A percentile compares a stretch with the other conserved stretches of the same genome.
phyloP scores from a whole-genome alignment of 2,797 vertebrate genomes.

The Pipistrellus pygmaeus region DNA sequence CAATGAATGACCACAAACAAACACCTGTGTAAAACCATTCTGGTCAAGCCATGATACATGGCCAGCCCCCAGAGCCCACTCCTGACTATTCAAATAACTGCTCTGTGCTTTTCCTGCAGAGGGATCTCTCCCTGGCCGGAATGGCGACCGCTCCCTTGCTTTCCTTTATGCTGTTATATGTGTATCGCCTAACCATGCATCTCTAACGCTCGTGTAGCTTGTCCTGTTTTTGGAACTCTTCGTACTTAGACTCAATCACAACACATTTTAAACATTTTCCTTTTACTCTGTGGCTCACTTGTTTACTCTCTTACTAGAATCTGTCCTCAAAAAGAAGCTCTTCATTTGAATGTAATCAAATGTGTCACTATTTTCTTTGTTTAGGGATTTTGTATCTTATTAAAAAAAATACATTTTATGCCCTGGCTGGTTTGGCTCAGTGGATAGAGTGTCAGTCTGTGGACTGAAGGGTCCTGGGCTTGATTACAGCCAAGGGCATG shows the following conservation, averaged over 20 bases:
- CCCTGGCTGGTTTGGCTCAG: no score
- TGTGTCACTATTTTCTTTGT: not conserved
- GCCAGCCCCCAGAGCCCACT: no score
- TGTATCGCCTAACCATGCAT: not conserved
- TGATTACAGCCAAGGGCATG: no score
- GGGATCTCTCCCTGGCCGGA: not conserved
- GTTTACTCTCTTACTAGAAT: not conserved
- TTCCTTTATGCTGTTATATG: not conserved
- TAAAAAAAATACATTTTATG: no score
- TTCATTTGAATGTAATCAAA: not conserved
- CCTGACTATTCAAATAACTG: not conserved
- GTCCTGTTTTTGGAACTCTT: not conserved
- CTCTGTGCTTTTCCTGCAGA: not conserved
- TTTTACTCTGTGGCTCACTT: not conserved
- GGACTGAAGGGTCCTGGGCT: no score
- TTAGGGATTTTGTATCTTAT: not conserved
- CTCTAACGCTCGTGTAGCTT: not conserved
- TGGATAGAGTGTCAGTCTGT: no score
- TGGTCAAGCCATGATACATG: not conserved
- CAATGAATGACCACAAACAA: not conserved
- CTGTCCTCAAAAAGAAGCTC: conserved; percentile 5
- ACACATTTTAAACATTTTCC: not conserved
- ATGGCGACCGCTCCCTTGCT: not conserved
- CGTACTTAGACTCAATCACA: not conserved
- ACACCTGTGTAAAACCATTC: not conserved